Conservation (phyloP, 2,797 vertebrate species). For the Delichon dasypus region DNA sequence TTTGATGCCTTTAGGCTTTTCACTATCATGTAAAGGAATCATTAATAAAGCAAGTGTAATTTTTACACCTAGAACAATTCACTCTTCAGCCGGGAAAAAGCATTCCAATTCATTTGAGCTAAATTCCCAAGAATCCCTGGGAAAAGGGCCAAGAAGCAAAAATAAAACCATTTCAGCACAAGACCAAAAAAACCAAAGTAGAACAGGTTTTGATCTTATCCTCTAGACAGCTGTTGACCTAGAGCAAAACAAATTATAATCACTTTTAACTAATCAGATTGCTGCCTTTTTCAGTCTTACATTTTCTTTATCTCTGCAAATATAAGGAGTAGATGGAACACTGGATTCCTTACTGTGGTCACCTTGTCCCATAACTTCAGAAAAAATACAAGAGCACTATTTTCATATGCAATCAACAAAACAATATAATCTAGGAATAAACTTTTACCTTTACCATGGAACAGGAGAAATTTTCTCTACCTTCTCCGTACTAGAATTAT, state of each 20-base stretch:
- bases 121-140: constrained; percentile 9
- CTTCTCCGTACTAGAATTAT: background rate
- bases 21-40: background rate
- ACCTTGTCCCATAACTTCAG: background rate
- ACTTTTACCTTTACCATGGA: background rate
- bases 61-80: constrained; percentile 37
- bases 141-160: background rate
- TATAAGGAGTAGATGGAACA: background rate
- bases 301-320: background rate
- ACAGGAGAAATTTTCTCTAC: background rate
- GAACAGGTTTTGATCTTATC: constrained; percentile 2
- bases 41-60: constrained; percentile 42
- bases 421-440: background rate
- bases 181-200: constrained; percentile 7
- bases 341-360: background rate
- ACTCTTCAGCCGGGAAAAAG: background rate
- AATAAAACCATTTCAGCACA: constrained; percentile 2
- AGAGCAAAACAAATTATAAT: constrained; percentile 7
- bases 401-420: background rate
- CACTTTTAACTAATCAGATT: background rate
- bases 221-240: background rate
- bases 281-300: background rate
- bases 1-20: constrained; percentile 26
- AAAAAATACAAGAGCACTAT: background rate
- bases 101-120: background rate